Percentiles rank a stretch among this genome's conserved stretches.
Conservation (phyloP, 2,113 vertebrate genomes). For the Panthera tigris region DNA sequence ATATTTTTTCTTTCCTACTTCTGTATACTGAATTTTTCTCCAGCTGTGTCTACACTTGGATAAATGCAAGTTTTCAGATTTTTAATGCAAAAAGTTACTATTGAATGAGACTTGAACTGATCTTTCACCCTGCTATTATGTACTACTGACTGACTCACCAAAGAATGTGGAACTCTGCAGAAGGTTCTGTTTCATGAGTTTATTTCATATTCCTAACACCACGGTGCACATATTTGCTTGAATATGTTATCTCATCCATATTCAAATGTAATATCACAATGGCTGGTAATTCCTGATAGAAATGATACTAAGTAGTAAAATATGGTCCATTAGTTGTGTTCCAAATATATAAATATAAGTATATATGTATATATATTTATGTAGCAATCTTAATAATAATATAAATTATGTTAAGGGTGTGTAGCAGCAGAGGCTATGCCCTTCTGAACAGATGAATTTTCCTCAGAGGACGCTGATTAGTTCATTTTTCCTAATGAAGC, state of each 20-base stretch:
- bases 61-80: neutral
- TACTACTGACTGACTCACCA: neutral
- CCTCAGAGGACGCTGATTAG: slow-evolving; percentile 80
- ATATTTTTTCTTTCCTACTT: neutral
- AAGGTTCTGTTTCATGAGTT: slow-evolving; percentile 47
- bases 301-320: slow-evolving; percentile 82
- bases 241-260: slow-evolving; percentile 77
- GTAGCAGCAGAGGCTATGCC: slow-evolving; percentile 77
- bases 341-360: slow-evolving; percentile 58
- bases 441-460: slow-evolving; percentile 81
- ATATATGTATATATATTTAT: slow-evolving; percentile 71
- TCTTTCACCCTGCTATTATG: neutral
- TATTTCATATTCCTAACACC: slow-evolving; percentile 45
- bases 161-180: neutral
- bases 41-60: neutral
- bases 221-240: slow-evolving; percentile 75
- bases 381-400: slow-evolving; percentile 83
- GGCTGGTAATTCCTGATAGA: slow-evolving; percentile 82
- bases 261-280: slow-evolving; percentile 78
- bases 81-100: neutral
- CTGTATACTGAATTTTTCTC: neutral
- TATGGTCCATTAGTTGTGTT: slow-evolving; percentile 83
- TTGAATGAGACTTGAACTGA: neutral
- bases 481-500: slow-evolving; percentile 84
- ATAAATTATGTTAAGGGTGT: slow-evolving; percentile 83